A percentile compares a stretch with the other conserved stretches of the same genome.
phyloP scores from a whole-genome alignment of 2,113 vertebrate genomes.

The Probosciger aterrimus region DNA sequence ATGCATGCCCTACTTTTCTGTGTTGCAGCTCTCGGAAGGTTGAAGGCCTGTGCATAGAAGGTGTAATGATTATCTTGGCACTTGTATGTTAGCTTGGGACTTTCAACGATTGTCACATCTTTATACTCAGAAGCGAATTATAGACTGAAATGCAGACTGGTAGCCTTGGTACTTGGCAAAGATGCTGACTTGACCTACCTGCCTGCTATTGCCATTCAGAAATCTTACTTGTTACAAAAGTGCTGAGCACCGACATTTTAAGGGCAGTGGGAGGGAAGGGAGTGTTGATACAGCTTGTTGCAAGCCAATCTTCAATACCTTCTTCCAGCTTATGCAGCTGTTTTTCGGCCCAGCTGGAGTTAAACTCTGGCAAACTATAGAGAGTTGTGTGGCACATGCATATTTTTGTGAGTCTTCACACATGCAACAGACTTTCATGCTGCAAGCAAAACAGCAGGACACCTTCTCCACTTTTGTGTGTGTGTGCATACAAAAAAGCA shows the following conservation, averaged over 20 bases:
- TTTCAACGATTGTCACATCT: neutral
- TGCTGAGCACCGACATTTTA: neutral
- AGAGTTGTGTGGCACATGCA: neutral
- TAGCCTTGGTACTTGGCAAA: neutral
- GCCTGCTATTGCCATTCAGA: neutral
- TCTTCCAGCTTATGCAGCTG: neutral
- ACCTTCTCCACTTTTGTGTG: neutral
- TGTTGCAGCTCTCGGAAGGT: neutral
- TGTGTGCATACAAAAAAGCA: neutral
- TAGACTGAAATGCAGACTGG: neutral
- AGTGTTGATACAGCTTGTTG: neutral
- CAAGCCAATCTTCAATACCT: neutral
- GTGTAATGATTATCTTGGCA: neutral
- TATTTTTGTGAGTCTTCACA: neutral
- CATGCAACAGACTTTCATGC: neutral
- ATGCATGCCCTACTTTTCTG: neutral
- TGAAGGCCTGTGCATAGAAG: neutral
- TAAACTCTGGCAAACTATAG: neutral
- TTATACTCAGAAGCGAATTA: neutral
- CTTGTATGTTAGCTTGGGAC: neutral
- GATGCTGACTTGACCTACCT: neutral
- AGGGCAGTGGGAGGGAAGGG: neutral
- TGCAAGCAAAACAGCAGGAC: neutral
- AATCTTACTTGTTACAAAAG: neutral
- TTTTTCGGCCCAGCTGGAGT: conserved; percentile 22